phyloP scores from a whole-genome alignment of 2,888 invertebrate species.

The Gastrophysa polygoni region DNA sequence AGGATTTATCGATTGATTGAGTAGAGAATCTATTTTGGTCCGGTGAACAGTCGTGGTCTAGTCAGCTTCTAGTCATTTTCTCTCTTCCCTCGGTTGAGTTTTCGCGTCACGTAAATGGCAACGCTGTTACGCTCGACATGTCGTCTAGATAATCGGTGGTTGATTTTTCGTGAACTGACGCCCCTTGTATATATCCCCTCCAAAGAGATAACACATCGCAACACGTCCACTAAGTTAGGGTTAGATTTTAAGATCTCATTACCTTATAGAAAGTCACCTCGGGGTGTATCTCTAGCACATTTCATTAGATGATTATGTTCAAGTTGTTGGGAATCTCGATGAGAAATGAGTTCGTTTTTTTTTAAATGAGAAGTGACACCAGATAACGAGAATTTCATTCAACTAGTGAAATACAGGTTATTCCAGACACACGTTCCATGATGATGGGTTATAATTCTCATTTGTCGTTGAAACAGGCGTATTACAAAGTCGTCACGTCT shows the following conservation, averaged over 20 bases:
- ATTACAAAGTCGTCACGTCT: too few relatives aligned
- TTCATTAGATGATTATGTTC: conserved; percentile 12
- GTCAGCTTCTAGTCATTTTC: conserved; percentile 45
- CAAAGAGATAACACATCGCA: conserved; percentile 57
- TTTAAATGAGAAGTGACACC: too few relatives aligned
- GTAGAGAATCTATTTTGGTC: conserved; percentile 17
- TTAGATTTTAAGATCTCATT: conserved; percentile 50
- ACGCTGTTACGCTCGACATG: conserved; percentile 48
- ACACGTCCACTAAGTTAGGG: conserved; percentile 60
- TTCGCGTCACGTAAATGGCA: conserved; percentile 49
- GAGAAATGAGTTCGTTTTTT: background rate
- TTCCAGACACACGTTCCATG: too few relatives aligned
- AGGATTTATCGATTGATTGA: background rate
- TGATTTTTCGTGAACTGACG: conserved; percentile 55
- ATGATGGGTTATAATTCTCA: too few relatives aligned
- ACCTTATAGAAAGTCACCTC: conserved; percentile 53
- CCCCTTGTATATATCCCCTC: conserved; percentile 57
- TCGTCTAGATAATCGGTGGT: conserved; percentile 54
- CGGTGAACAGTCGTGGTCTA: conserved; percentile 36
- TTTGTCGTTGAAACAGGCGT: too few relatives aligned
- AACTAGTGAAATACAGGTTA: too few relatives aligned
- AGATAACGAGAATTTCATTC: too few relatives aligned
- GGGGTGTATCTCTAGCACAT: conserved; percentile 18
- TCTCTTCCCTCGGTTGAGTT: conserved; percentile 44
- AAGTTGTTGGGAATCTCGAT: conserved; percentile 12